Base-by-base conservation (phyloP, 2,113 vertebrate genomes). In the Lophura nycthemera region DNA sequence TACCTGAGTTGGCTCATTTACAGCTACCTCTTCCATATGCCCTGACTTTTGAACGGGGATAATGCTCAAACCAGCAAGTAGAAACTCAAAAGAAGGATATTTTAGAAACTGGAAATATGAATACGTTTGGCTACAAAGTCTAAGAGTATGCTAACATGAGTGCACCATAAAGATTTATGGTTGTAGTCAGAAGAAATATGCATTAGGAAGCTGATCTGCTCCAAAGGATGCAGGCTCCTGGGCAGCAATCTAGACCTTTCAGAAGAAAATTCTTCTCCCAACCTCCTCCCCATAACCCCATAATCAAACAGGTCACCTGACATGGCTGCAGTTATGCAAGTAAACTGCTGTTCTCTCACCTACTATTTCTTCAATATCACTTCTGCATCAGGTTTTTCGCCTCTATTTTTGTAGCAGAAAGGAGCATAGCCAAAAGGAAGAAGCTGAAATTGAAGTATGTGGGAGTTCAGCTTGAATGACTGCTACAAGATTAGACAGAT, bases 401-500 rank as follows among this genome's bases (percentile, higher is more conserved):
- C 34, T 81, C 63, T 60, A 8, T 36, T 83, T 45, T 27, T 52
- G 16, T 13, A 88, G 52, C 30, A 76, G 25, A 54, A 32, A 76
- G 25, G 48, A 77, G 14, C 38, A 81, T 30, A 72, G 43, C 17
- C 7, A 29, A 92, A 92, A 92, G 12, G 27, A 73, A 84, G 76
- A 90, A 63, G 75, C 21, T 92, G 76, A 85, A 89, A 88, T 3
- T 59, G 15, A 88, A 54, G 40, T 42, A 71, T 0, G 27, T 57
- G 32, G 72, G 73, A 84, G 69, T 92, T 92, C 34, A 72, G 20
- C 52, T 78, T 84, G 77, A 95, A 81, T 65, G 81, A 95, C 24
- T 57, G 36, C 83, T 84, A 72, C 43, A 57, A 86, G 77, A 90
- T 76, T 56, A 93, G 83, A 86, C 77, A 94, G 88, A 93, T 88